Evolutionary conservation across 2,888 invertebrate genomes (phyloP), one percentile per base, ranked within the genome.

Genomic region (Plagodis pulveraria): DNA sequence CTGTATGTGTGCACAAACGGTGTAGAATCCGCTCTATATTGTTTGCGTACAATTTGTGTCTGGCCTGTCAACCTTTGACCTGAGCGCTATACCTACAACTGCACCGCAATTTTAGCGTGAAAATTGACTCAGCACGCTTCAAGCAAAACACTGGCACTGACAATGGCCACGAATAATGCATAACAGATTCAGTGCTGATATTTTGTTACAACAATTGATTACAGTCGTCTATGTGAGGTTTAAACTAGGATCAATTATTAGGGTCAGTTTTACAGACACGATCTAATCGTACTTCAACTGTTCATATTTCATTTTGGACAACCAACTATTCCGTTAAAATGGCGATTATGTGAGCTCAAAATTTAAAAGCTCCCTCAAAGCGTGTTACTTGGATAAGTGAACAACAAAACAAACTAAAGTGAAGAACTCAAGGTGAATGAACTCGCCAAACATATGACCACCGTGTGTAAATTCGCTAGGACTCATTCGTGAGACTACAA

Each of bases 381-480:
- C 62, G 64, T 63, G 57, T 61, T 58, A 56, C 64, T 63, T 50
- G 53, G 57, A 56, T 49, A 56, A 45, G 69, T 67, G 67, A 64
- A 76, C 73, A 86, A 87, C 81, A 71, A 81, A 87, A 86, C 75
- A 72, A 91, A 89, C 84, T 84, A 87, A 87, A 84, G 86, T 89
- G 89, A 89, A 86, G 76, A 90, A 72, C 81, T 78, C 75, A 87
- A 89, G 71, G 85, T 89, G 88, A 82, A 89, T 87, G 87, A 88
- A 83, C 77, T 85, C 80, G 73, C 82, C 85, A 91, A 91, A 91
- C 91, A 92, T 92, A 91, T 91, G 92, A 92, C 92, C 89, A 92
- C 92, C 92, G 91, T 91, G 90, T 90, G 85, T 92, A 82, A 82
- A 89, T 91, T 92, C 91, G 92, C 92, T 88, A 87, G 88, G 89